Evolutionary conservation across 2,113 vertebrate genomes (phyloP), one percentile per base, ranked within the genome.

Genomic region (Ceyx cyanopectus): DNA sequence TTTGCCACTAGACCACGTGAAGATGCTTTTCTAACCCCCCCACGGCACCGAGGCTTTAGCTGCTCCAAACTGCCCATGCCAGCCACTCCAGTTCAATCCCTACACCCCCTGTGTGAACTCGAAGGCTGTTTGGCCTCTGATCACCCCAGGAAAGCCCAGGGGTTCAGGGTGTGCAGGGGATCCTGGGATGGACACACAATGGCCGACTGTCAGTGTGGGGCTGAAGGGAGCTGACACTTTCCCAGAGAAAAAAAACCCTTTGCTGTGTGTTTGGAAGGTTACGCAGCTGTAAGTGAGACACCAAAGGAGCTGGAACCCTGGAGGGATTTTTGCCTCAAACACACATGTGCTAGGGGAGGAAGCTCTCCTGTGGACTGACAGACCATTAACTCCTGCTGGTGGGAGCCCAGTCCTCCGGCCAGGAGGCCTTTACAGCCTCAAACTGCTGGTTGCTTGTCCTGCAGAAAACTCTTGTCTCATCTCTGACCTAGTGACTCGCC

Each of bases 231-330:
- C 81, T 13, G 22, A 76, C 70, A 6, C 81, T 94, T 96, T 96
- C 95, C 96, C 95, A 96, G 74, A 62, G 92, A 89, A 92, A 92
- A 92, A 92, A 92, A 77, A 76, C 43, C 84, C 81, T 95, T 93
- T 94, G 92, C 94, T 91, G 78, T 63, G 83, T 50, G 70, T 87
- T 58, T 43, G 84, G 70, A 63, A 94, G 95, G 94, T 94, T 18
- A 85, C 84, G 15, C 95, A 96, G 95, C 96, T 96, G 96, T 48
- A 58, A 73, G 84, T 23, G 63, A 73, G 83, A 6, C 86, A 30
- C 73, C 62, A 88, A 73, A 84, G 89, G 91, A 67, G 87, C 79
- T 77, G 90, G 74, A 60, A 87, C 66, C 94, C 94, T 82, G 94
- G 83, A 58, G 92, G 84, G 90, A 81, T 87, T 37, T 4, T 41